These are phyloP conservation scores for Calameuta filiformis DNA, from an alignment of 2,888 invertebrate species.

Conservation along the genomic window DNA sequence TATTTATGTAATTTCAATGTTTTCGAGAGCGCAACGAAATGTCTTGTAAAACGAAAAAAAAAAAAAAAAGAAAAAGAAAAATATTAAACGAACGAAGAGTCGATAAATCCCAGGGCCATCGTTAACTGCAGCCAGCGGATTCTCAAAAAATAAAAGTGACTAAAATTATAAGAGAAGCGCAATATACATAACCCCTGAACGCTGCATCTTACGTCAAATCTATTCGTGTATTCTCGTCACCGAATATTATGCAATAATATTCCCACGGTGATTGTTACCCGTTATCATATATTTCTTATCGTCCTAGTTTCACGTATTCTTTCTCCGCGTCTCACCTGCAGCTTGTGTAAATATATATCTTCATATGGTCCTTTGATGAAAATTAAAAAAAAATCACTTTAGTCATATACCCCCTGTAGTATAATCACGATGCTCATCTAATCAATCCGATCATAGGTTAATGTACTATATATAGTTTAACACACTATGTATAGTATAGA, in stretches of 20 bases:
- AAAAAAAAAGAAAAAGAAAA: background rate
- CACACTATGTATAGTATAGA: no score
- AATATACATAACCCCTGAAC: background rate
- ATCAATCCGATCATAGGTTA: background rate
- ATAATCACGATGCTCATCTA: background rate
- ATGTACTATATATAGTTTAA: background rate
- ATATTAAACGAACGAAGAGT: background rate
- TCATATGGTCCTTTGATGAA: background rate
- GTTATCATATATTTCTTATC: background rate
- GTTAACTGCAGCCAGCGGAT: background rate
- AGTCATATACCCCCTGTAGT: background rate
- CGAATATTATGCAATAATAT: background rate
- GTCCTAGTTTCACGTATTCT: background rate
- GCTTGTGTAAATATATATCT: background rate
- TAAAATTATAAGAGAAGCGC: background rate
- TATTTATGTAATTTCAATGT: slow-evolving; percentile 58
- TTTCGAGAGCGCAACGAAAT: slow-evolving; percentile 51
- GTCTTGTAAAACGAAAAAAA: slow-evolving; percentile 7
- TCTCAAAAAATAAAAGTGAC: background rate
- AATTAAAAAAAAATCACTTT: background rate
- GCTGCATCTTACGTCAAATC: background rate
- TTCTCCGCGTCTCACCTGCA: background rate
- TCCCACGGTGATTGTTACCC: background rate
- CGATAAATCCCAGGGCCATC: background rate
- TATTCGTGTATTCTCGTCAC: background rate